Base-by-base conservation (phyloP, 2,113 vertebrate species). In the Nipponia nippon region DNA sequence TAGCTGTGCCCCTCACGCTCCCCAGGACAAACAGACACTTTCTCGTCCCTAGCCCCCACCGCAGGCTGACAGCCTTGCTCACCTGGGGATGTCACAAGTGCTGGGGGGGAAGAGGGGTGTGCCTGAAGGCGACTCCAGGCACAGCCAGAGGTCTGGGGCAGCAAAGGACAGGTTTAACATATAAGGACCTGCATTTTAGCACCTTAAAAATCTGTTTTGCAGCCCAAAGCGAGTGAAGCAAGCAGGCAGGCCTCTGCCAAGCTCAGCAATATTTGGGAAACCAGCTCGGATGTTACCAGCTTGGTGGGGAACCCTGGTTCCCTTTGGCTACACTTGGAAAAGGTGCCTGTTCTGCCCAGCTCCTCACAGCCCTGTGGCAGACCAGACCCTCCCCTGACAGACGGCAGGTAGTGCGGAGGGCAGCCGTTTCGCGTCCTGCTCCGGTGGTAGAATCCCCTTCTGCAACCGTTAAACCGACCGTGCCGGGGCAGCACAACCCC, bases 141-240 rank as follows among this genome's bases (percentile, higher is more conserved):
- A 67, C 71, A 83, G 49, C 65, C 55, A 49, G 66, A 44, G 56
- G 50, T 18, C 67, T 70, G 40, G 55, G 83, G 46, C 73, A 55
- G 67, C 0, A 0, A 53, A 70, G 62, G 62, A 36, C 62, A 83
- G n/a, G 23, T 79, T 76, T 82, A 91, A 87, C 32, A 36, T 5
- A 4, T 0, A 82, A 91, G 55, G 83, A 96, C 53, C 58, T 62
- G 53, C 46, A 92, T 94, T 96, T 95, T 96, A 96, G 96, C 96
- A 97, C 96, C 96, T 93, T 90, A 90, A 85, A 75, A 47, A 69
- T 76, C 47, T 50, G 47, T 76, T 97, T 69, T 88, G 90, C 90
- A 83, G 92, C 92, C 93, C 58, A 46, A 79, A 93, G 70, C 2
- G 0, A 67, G 72, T 63, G 73, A 93, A 75, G 40, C 44, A 63